Percentiles rank a stretch among this genome's conserved stretches.
phyloP scores from a whole-genome alignment of 2,113 vertebrate genomes.

The Cathartes aura region DNA sequence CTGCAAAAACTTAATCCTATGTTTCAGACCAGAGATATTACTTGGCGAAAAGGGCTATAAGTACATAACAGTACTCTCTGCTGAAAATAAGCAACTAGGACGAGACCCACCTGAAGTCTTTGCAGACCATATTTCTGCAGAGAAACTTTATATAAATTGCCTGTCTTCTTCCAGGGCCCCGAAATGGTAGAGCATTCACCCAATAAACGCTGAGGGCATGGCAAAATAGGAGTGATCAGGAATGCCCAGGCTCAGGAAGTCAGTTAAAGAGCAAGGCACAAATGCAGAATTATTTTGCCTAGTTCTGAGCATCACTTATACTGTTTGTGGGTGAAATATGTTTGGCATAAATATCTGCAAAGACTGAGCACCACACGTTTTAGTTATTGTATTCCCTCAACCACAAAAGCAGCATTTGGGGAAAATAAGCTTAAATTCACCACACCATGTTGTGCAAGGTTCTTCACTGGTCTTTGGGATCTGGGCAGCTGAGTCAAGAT shows the following conservation, averaged over 20 bases:
- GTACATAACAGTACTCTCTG: not conserved
- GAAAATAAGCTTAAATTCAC: not conserved
- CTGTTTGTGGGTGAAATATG: not conserved
- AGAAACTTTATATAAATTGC: not conserved
- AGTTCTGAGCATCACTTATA: not conserved
- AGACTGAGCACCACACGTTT: fast-evolving
- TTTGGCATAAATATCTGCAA: not conserved
- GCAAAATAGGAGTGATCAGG: fast-evolving
- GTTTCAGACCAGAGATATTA: not conserved
- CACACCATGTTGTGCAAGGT: not conserved
- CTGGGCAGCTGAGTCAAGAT: not conserved
- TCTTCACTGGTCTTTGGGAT: not conserved
- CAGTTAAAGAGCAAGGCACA: fast-evolving
- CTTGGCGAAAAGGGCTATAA: fast-evolving
- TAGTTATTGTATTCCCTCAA: not conserved
- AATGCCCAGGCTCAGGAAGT: not conserved
- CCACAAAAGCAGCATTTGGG: not conserved
- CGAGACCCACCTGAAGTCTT: not conserved
- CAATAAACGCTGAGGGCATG: fast-evolving
- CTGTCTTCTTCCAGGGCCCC: not conserved
- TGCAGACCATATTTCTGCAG: not conserved
- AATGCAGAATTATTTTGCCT: not conserved
- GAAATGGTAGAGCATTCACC: fast-evolving
- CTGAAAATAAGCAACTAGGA: not conserved
- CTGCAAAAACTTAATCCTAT: not conserved